Evolutionary conservation across 2,888 invertebrate species (phyloP).

Genomic region (Leptarthrus brevirostris): DNA sequence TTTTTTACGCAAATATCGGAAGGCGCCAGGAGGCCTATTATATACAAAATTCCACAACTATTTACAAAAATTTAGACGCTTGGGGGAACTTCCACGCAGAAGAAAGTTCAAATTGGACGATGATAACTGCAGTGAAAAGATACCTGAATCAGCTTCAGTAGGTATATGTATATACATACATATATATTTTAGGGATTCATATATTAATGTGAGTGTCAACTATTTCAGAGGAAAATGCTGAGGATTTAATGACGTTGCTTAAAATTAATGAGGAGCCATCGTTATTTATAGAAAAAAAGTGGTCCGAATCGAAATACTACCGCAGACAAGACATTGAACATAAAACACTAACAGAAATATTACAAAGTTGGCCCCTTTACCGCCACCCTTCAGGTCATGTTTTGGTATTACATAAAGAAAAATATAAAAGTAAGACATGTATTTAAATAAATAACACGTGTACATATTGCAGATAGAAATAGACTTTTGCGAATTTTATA

Average conservation of each 20-base stretch:
- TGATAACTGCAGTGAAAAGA: no score
- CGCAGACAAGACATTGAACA: neutral
- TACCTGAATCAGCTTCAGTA: no score
- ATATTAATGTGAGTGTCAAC: no score
- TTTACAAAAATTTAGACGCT: neutral
- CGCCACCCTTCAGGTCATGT: neutral
- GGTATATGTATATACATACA: neutral
- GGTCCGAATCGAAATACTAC: neutral
- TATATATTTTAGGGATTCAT: no score
- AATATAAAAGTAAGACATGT: neutral
- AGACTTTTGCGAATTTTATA: neutral
- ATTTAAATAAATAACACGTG: neutral
- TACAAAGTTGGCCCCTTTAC: neutral
- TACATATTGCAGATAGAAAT: neutral
- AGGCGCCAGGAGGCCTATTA: neutral
- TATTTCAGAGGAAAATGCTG: neutral
- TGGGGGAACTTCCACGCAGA: neutral
- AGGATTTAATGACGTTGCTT: neutral
- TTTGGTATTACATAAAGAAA: no score
- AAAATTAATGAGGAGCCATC: neutral
- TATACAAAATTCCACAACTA: neutral
- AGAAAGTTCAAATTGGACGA: no score
- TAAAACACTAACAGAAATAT: neutral
- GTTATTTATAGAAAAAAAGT: neutral
- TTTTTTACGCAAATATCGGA: no score